Base-by-base conservation (phyloP, 2,113 vertebrate species). In the Cyprinus carpio region DNA sequence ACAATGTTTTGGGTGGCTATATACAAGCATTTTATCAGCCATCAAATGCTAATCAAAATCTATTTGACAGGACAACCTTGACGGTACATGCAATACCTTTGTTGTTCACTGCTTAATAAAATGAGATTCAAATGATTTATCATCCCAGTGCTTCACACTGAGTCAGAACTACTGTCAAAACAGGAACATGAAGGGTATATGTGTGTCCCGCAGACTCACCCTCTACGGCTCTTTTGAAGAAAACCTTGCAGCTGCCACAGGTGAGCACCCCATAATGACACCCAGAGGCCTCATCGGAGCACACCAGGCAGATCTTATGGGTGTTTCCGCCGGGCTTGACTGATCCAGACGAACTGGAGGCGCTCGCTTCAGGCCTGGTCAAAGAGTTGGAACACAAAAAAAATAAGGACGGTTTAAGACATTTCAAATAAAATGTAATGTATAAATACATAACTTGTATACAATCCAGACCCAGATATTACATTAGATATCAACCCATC, bases 241-340 rank as follows among this genome's bases (percentile, higher is more conserved):
- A 69, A 69, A 69, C 67, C 31, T 69, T 69, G 67, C 67, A 69
- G 67, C 67, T 69, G 31, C 67, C 67, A 69, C 67, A 69, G 31
- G 67, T 69, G 67, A 69, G 67, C 67, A 69, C 67, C 18, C 98
- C 98, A 0, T 99, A 99, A 89, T 99, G 98, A 89, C 98, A 99
- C 11, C 98, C 98, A 0, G 98, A 99, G 40, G 98, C 98, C 90
- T 99, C 98, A 6, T 99, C 98, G 0, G 97, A 98, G 92, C 98
- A 99, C 87, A 99, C 97, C 78, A 99, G 92, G 89, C 98, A 99
- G 79, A 98, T 96, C 92, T 99, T 99, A 82, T 96, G 96, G 87
- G 95, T 93, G 90, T 95, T 95, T 78, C 96, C 96, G 1, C 93
- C 83, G 1, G 95, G 89, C 46, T 97, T 92, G 54, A 96, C 92